Percentiles rank a stretch among this genome's conserved stretches.
Conservation (phyloP, 1,140 invertebrate genomes). For the Drosophila pseudoananassae region DNA sequence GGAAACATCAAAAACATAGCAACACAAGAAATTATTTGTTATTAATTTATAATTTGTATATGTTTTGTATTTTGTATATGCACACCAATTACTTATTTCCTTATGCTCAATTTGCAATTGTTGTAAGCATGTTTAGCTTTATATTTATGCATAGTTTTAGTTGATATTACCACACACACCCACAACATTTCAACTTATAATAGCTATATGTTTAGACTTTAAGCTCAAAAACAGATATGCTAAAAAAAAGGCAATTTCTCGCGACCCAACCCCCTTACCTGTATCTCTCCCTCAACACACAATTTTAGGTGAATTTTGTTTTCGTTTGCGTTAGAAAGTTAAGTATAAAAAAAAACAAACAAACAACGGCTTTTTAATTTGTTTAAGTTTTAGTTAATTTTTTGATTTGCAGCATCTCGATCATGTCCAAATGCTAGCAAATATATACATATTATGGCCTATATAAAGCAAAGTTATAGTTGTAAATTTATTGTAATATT, state of each 20-base stretch:
- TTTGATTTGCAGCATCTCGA: conserved; percentile 50
- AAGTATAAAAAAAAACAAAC: background rate
- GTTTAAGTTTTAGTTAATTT: conserved; percentile 76
- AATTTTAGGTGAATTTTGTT: conserved; percentile 75
- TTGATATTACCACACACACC: conserved; percentile 57
- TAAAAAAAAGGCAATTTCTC: conserved; percentile 1
- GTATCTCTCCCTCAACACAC: conserved; percentile 11
- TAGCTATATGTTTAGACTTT: conserved; percentile 52
- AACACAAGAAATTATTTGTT: conserved; percentile 64
- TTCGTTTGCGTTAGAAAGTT: conserved; percentile 35
- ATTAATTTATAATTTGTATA: conserved; percentile 60
- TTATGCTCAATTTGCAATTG: conserved; percentile 71
- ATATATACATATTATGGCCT: conserved; percentile 38
- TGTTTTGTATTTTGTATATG: conserved; percentile 62
- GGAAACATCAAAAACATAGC: conserved; percentile 22
- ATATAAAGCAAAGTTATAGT: conserved; percentile 59
- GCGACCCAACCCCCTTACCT: background rate
- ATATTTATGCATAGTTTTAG: conserved; percentile 78
- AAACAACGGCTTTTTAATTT: conserved; percentile 61
- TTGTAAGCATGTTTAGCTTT: conserved; percentile 70
- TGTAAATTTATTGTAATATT: conserved; percentile 59
- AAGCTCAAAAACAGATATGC: conserved; percentile 25
- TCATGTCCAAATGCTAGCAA: conserved; percentile 45
- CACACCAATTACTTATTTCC: conserved; percentile 78
- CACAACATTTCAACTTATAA: conserved; percentile 52